Evolutionary conservation across 2,888 invertebrate genomes (phyloP).

Genomic region (Volucella inanis): DNA sequence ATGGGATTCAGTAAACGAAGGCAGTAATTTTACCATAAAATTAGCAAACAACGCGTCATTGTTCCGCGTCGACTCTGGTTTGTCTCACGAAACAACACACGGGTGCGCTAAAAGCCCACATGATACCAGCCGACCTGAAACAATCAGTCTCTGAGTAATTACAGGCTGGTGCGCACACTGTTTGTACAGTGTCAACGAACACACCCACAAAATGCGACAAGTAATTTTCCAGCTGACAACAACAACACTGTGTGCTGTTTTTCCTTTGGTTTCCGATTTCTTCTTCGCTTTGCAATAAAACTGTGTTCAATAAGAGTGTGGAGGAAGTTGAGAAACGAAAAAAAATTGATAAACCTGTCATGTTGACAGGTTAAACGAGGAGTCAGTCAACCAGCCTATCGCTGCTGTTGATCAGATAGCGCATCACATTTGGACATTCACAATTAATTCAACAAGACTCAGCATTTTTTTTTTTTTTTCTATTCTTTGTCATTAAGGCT

Average conservation of each 20-base stretch:
- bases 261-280: background rate
- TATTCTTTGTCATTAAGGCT: slow-evolving; percentile 1
- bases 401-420: slow-evolving; percentile 14
- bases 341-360: slow-evolving; percentile 15
- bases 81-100: slow-evolving; percentile 19
- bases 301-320: background rate
- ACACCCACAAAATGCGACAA: slow-evolving; percentile 26
- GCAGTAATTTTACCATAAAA: slow-evolving; percentile 23
- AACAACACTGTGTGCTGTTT: background rate
- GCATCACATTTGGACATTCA: slow-evolving; percentile 25
- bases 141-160: background rate
- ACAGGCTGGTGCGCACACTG: background rate
- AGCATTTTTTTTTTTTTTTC: slow-evolving; percentile 18
- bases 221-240: slow-evolving; percentile 37
- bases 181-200: background rate
- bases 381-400: slow-evolving; percentile 3
- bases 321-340: background rate
- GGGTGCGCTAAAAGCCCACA: slow-evolving; percentile 32
- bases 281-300: background rate
- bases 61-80: background rate
- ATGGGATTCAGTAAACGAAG: slow-evolving; percentile 12
- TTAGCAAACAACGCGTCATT: slow-evolving; percentile 11
- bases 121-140: slow-evolving; percentile 14
- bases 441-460: slow-evolving; percentile 33
- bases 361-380: slow-evolving; percentile 18